Conservation (phyloP, 2,888 invertebrate species). For the Zhuqinia jingwanae region DNA sequence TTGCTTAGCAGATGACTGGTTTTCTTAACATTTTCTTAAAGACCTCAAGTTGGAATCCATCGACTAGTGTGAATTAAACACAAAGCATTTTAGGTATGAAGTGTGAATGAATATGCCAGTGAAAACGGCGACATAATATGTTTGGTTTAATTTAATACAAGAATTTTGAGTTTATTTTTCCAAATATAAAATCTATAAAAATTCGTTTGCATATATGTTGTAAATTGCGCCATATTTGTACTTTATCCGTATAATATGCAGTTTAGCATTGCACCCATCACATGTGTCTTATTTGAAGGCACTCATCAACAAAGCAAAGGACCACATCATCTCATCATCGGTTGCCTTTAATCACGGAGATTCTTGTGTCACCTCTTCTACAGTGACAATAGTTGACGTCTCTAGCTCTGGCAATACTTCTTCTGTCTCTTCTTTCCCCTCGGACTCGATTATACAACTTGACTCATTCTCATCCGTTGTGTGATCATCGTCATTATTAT, state of each 20-base stretch:
- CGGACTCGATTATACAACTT: background rate
- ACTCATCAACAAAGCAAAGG: background rate
- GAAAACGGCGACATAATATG: no score
- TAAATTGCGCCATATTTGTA: background rate
- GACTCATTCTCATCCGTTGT: background rate
- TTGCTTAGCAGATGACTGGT: no score
- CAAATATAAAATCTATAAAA: conserved; percentile 16
- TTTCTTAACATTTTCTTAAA: no score
- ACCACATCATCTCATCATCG: background rate
- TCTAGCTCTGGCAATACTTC: background rate
- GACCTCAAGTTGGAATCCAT: no score
- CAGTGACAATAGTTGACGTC: background rate
- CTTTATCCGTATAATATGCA: background rate
- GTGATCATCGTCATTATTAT: background rate
- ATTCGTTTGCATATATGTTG: background rate
- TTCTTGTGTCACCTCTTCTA: background rate
- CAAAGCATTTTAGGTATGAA: no score
- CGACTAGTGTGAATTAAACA: no score
- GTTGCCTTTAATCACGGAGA: background rate
- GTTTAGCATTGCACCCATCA: no score
- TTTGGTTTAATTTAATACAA: background rate
- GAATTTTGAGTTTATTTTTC: conserved; percentile 13
- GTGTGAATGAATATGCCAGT: no score
- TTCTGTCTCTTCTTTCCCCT: background rate
- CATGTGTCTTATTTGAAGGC: no score